Percentiles rank a stretch among this genome's conserved stretches.
These are phyloP conservation scores for Ardeotis arabs DNA, from an alignment of 2,113 vertebrate species.

Conservation along the genomic window DNA sequence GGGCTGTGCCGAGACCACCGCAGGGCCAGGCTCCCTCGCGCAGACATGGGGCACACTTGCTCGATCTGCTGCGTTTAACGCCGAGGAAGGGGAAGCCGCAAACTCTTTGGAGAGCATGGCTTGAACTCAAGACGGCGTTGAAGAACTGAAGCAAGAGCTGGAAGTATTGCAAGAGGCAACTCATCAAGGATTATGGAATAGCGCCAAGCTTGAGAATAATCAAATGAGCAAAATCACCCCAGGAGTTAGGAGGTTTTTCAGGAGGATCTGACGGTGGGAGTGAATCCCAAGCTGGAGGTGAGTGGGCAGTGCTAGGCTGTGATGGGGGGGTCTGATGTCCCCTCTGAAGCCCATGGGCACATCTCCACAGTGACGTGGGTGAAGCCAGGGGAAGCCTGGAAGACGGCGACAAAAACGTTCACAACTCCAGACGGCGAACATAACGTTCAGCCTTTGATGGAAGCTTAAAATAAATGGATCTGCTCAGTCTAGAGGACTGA, in stretches of 20 bases:
- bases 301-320: not conserved
- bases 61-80: not conserved
- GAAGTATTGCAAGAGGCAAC: not conserved
- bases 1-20: not conserved
- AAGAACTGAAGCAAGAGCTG: not conserved
- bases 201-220: rapidly evolving
- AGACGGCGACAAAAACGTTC: rapidly evolving
- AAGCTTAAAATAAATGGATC: not conserved
- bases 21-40: rapidly evolving
- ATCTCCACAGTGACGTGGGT: not conserved
- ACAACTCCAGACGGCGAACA: not conserved
- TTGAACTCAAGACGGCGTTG: not conserved
- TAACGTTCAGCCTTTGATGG: not conserved
- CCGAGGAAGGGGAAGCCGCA: not conserved
- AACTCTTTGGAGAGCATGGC: not conserved
- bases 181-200: not conserved
- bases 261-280: not conserved
- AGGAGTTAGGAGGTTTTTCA: not conserved
- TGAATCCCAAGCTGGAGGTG: not conserved
- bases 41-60: rapidly evolving
- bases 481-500: not conserved
- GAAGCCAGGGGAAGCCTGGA: not conserved
- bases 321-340: not conserved
- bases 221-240: not conserved
- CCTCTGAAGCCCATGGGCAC: not conserved